Evolutionary conservation across 2,888 invertebrate species (phyloP).

Genomic region (Unio pictorum): DNA sequence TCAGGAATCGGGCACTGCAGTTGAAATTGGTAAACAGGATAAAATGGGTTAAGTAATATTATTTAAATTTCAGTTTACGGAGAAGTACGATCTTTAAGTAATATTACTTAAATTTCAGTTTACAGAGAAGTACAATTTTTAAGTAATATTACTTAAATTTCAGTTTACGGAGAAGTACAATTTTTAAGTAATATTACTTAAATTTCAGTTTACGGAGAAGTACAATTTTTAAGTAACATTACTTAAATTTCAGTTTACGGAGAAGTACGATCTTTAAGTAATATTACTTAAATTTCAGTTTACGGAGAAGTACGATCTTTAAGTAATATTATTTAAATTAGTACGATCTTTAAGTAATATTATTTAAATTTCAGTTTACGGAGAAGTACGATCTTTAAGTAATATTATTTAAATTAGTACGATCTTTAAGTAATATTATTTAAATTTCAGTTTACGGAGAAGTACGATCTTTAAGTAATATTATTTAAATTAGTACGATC

Average conservation of each 20-base stretch:
- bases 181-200: slow-evolving; percentile 24
- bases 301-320: slow-evolving; percentile 59
- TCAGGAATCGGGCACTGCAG: too few relatives aligned
- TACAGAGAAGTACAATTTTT: slow-evolving; percentile 59
- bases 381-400: slow-evolving; percentile 59
- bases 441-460: slow-evolving; percentile 13
- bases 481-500: too few relatives aligned
- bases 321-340: not conserved
- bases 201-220: slow-evolving; percentile 19
- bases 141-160: too few relatives aligned
- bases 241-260: slow-evolving; percentile 7
- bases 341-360: slow-evolving; percentile 55
- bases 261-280: slow-evolving; percentile 58
- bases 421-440: slow-evolving; percentile 41
- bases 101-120: too few relatives aligned
- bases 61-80: slow-evolving; percentile 8
- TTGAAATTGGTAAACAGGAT: too few relatives aligned
- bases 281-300: too few relatives aligned
- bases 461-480: slow-evolving; percentile 55
- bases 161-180: too few relatives aligned
- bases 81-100: slow-evolving; percentile 58
- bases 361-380: not conserved
- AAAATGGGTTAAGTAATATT: too few relatives aligned
- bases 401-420: slow-evolving; percentile 32
- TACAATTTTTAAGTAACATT: slow-evolving; percentile 55